Base-by-base conservation (phyloP, 2,797 vertebrate species). In the Oryzias sinensis region DNA sequence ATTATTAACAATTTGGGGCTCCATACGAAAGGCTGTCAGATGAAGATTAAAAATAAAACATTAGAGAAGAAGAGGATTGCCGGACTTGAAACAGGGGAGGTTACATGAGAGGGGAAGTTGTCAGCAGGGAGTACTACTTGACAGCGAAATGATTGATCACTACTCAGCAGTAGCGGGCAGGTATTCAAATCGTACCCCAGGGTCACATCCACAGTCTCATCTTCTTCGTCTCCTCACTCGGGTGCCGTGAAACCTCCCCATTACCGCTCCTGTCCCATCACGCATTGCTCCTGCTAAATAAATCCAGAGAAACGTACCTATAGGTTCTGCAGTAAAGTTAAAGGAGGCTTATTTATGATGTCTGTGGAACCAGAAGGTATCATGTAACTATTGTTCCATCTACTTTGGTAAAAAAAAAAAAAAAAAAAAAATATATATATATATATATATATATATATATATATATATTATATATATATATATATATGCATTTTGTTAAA, bases 111-210 rank as follows among this genome's bases (percentile, higher is more conserved):
- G 76, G 70, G 65, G 72, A 79, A 77, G 82, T 67, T 69, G 74
- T 71, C 76, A 72, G 79, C 67, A 65, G 84, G 84, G 81, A 83
- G 79, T 74, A 79, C 65, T 53, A 41, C 59, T 62, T 81, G 85
- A 86, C 81, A 58, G 68, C 68, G 72, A 72, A 60, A 76, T 89
- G 88, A 91, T 87, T 86, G 87, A 91, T 90, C 82, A 77, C 82
- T 56, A 70, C 79, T 78, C 77, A 73, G 80, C 64, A 57, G 27
- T 71, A 70, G 77, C 67, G 72, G 82, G 87, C 88, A 85, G 86
- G 86, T 87, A 88, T 90, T 90, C 86, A 88, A 87, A 90, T 88
- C 79, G 80, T 61, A 72, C 62, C 62, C 77, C n/a, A 6, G 81
- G 65, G 74, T 77, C 81, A 77, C 80, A 75, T 75, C 77, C 64